Percentiles rank a stretch among this genome's conserved stretches.
Conservation (phyloP, 2,888 invertebrate species). For the Frankliniella intonsa region DNA sequence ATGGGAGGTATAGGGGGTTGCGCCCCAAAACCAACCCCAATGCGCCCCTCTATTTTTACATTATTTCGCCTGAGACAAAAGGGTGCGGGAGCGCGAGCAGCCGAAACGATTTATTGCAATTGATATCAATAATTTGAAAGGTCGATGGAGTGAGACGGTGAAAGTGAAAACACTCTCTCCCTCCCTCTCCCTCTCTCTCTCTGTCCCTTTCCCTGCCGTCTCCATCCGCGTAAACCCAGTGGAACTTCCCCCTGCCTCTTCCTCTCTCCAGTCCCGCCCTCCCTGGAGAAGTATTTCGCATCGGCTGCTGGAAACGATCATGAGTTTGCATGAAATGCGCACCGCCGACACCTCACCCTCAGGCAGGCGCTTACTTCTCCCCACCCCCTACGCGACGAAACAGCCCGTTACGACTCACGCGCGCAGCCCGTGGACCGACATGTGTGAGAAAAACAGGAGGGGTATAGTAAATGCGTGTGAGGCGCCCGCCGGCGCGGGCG, state of each 20-base stretch:
- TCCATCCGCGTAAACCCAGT: background rate
- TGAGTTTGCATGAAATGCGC: slow-evolving; percentile 2
- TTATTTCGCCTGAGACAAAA: no score
- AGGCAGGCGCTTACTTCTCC: background rate
- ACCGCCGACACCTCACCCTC: background rate
- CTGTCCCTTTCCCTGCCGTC: background rate
- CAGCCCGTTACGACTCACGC: no score
- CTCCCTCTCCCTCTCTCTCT: background rate
- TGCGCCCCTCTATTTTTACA: background rate
- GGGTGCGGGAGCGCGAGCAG: slow-evolving; percentile 3
- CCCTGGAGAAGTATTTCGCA: slow-evolving; percentile 11
- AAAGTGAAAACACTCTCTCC: background rate
- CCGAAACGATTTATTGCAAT: slow-evolving; percentile 20
- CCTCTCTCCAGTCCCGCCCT: background rate
- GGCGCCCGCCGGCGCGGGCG: no score
- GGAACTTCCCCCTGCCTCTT: background rate
- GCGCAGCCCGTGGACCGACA: no score
- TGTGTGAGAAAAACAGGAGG: no score
- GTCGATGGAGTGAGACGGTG: slow-evolving; percentile 13
- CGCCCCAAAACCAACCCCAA: background rate
- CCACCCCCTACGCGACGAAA: no score
- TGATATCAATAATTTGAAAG: slow-evolving; percentile 21
- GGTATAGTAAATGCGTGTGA: no score
- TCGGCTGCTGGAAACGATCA: slow-evolving; percentile 9
- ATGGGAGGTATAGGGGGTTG: background rate